Base-by-base conservation (phyloP, 1,140 invertebrate genomes). In the Thaumatotibia leucotreta region DNA sequence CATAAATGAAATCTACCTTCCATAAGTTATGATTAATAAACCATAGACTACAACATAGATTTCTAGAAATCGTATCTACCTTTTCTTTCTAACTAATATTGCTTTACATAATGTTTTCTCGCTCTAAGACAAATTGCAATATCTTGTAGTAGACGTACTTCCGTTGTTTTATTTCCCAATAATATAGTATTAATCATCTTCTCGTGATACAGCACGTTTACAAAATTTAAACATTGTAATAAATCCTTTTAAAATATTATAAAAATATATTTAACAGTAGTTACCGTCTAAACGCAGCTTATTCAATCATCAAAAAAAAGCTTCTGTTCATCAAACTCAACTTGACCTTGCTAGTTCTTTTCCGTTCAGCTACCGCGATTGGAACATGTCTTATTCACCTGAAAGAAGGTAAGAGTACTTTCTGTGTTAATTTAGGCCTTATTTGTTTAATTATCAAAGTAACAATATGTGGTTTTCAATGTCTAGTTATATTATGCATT, bases 361-460 rank as follows among this genome's bases (percentile, higher is more conserved):
- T 93, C 93, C 92, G 93, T 92, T 93, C 92, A 91, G 91, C 92
- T 91, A 93, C 92, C 91, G 92, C 92, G 91, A 94, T 93, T 93
- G 91, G 92, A 95, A 94, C 93, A 95, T 95, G 95, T 95, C 94
- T 87, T 94, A 93, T 93, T 92, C 93, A 83, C 89, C 92, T 87
- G 94, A 95, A 91, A 93, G 93, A 93, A 94, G 94, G 95, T 95
- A 94, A 94, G 93, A 93, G 90, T 75, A 81, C 80, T 84, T 92
- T 79, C 74, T 79, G 67, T 70, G 39, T 72, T 79, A 75, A 72
- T 79, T 80, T 72, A 49, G 35, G 20, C 39, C 66, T 50, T 64
- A 39, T 78, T 75, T 75, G 32, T 27, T 45, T 32, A 45, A 64
- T 54, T 20, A 20, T 65, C 20, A 31, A 65, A 14, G 50, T 65